These are phyloP conservation scores for Drosophila equinoxialis DNA, from an alignment of 1,140 invertebrate species.

Conservation along the genomic window DNA sequence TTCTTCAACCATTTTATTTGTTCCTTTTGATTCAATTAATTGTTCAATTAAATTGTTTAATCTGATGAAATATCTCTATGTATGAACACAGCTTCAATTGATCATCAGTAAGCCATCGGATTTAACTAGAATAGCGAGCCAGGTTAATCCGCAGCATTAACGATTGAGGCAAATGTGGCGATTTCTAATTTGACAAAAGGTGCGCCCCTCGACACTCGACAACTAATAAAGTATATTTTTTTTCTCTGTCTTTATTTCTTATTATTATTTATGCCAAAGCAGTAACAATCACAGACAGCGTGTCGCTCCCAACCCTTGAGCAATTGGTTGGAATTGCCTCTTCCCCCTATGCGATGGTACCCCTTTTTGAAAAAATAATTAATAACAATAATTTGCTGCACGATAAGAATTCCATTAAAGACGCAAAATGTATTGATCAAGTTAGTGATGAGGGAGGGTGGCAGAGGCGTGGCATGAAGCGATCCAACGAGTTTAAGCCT, in stretches of 20 bases:
- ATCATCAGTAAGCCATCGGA: conserved; percentile 55
- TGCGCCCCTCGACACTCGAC: conserved; percentile 59
- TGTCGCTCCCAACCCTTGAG: conserved; percentile 80
- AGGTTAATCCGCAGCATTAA: conserved; percentile 74
- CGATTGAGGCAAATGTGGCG: conserved; percentile 40
- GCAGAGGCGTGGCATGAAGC: conserved; percentile 55
- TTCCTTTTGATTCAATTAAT: not conserved
- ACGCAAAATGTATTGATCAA: conserved; percentile 73
- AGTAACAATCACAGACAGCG: conserved; percentile 70
- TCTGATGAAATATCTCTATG: not conserved
- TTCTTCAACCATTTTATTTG: not conserved
- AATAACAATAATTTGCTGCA: conserved; percentile 82
- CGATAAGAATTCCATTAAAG: conserved; percentile 82
- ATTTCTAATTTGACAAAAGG: conserved; percentile 78
- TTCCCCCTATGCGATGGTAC: not conserved
- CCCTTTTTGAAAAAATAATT: conserved; percentile 69
- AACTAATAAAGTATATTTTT: conserved; percentile 6
- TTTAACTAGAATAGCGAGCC: not conserved
- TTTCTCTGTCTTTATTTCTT: conserved; percentile 34
- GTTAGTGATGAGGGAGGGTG: conserved; percentile 25
- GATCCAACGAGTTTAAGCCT: conserved; percentile 54
- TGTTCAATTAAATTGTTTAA: conserved; percentile 7
- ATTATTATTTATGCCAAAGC: conserved; percentile 56
- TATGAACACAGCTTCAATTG: conserved; percentile 39
- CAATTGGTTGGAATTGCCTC: conserved; percentile 51